Evolutionary conservation across 2,888 invertebrate species (phyloP).

Genomic region (Tanytarsus gracilentus): DNA sequence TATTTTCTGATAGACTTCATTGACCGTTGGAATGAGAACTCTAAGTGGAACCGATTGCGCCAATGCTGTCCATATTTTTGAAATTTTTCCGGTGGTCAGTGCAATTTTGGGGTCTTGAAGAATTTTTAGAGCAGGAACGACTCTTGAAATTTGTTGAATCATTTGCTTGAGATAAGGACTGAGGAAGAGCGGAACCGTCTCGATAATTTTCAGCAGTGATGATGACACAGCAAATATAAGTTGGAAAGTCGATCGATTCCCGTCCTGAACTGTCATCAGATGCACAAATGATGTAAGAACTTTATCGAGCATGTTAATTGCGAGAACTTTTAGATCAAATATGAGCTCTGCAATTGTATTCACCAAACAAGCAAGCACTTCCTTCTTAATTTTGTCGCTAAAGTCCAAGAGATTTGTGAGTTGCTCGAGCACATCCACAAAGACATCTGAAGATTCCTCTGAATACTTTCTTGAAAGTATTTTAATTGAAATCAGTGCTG

Average conservation of each 20-base stretch:
- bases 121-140: constrained; percentile 48
- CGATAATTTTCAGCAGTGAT: constrained; percentile 71
- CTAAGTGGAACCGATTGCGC: constrained; percentile 60
- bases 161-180: constrained; percentile 74
- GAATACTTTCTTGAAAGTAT: constrained; percentile 68
- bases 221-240: constrained; percentile 65
- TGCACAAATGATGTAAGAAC: constrained; percentile 69
- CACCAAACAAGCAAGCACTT: constrained; percentile 60
- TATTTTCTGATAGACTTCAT: constrained; percentile 54
- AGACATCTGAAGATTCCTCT: constrained; percentile 55
- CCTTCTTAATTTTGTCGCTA: constrained; percentile 37
- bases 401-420: constrained; percentile 48
- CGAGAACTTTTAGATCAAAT: constrained; percentile 62
- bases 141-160: constrained; percentile 53
- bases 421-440: constrained; percentile 59
- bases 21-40: constrained; percentile 65
- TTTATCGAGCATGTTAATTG: constrained; percentile 62
- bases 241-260: constrained; percentile 51
- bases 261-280: constrained; percentile 53
- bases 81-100: constrained; percentile 50
- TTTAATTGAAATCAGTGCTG: constrained; percentile 72
- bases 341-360: constrained; percentile 73
- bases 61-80: constrained; percentile 56
- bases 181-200: constrained; percentile 70
- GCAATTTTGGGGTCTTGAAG: constrained; percentile 44